Percentiles rank a stretch among this genome's conserved stretches.
Evolutionary conservation across 2,888 invertebrate species (phyloP).

Genomic region (Noctua fimbriata): DNA sequence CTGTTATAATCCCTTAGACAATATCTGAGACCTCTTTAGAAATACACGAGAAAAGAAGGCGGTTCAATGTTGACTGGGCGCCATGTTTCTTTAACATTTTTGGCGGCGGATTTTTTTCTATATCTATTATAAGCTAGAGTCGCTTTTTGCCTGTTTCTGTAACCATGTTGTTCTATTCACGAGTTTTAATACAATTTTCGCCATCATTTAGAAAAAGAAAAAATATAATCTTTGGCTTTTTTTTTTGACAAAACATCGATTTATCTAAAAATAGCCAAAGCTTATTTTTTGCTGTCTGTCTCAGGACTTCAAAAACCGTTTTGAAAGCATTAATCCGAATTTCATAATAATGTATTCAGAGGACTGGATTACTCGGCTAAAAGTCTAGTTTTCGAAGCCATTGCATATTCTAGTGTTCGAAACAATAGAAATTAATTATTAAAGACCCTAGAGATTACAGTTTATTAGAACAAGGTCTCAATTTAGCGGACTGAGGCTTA

Average conservation of each 20-base stretch:
- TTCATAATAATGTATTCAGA: neutral
- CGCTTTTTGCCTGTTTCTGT: neutral
- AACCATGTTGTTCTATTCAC: neutral
- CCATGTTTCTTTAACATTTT: neutral
- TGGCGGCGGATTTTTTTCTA: neutral
- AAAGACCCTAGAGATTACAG: constrained; percentile 38
- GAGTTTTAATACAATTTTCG: neutral
- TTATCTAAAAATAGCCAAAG: no score
- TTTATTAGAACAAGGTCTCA: constrained; percentile 46
- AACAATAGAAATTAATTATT: constrained; percentile 53
- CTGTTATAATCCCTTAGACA: constrained; percentile 39
- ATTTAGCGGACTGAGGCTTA: constrained; percentile 47
- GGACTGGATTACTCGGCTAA: neutral
- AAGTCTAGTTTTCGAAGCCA: constrained; percentile 20
- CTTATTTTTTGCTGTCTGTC: neutral
- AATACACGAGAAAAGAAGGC: constrained; percentile 27
- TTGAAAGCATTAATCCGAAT: neutral
- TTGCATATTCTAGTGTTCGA: constrained; percentile 38
- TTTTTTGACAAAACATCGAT: no score
- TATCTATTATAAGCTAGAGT: neutral
- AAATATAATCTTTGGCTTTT: no score
- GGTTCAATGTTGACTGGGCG: constrained; percentile 20
- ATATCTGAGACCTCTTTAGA: constrained; percentile 43
- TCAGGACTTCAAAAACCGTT: neutral
- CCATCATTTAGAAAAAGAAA: neutral